phyloP scores from a whole-genome alignment of 1,140 invertebrate species.

The Lycorma delicatula region DNA sequence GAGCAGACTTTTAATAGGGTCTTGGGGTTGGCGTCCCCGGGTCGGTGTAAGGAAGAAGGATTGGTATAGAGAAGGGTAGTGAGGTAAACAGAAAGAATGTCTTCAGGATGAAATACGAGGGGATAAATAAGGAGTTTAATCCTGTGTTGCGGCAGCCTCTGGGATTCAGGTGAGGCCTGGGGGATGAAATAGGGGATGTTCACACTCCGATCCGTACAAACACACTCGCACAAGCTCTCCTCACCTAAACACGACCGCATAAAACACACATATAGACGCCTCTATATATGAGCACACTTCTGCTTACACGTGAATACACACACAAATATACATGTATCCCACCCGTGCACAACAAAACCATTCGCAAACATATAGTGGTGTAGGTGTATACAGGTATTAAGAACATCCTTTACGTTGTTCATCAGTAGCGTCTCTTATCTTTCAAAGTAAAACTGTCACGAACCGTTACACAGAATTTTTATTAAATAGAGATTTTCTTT shows the following conservation, averaged over 20 bases:
- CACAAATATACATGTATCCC: not conserved
- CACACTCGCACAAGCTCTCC: too few species aligned
- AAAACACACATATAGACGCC: slow-evolving; percentile 2
- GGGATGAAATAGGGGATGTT: slow-evolving; percentile 6
- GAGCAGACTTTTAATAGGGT: not conserved
- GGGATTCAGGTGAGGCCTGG: not conserved
- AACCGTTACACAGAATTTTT: too few species aligned
- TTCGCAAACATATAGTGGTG: too few species aligned
- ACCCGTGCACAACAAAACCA: not conserved
- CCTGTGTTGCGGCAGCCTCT: slow-evolving; percentile 5
- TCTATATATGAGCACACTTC: too few species aligned
- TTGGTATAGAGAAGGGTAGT: not conserved
- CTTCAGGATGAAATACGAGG: slow-evolving; percentile 7
- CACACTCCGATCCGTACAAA: too few species aligned
- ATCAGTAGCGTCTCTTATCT: too few species aligned
- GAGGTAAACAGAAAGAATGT: slow-evolving; percentile 6
- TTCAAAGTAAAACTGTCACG: too few species aligned
- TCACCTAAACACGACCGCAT: too few species aligned
- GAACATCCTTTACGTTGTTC: too few species aligned
- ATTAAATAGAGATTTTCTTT: too few species aligned
- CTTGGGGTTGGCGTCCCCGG: not conserved
- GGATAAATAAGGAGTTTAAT: slow-evolving; percentile 7
- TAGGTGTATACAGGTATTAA: too few species aligned
- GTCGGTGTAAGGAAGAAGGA: slow-evolving; percentile 4
- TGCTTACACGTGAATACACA: not conserved